Evolutionary conservation across 2,888 invertebrate genomes (phyloP).

Genomic region (Phalangium opilio): DNA sequence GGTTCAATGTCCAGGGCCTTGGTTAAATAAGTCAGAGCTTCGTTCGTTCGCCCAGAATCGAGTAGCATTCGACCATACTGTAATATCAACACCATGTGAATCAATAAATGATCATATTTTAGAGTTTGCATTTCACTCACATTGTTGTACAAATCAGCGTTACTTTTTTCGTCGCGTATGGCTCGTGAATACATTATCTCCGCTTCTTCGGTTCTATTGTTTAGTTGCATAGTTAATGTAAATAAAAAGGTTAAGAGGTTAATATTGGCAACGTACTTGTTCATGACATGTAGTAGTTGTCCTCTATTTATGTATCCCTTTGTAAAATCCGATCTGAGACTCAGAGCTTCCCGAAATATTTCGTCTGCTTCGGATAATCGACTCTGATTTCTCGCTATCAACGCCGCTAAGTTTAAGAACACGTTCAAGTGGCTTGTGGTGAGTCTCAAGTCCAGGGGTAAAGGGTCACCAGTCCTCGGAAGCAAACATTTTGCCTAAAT

Average conservation of each 20-base stretch:
- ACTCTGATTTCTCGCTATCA: not conserved
- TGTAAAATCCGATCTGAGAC: conserved; percentile 32
- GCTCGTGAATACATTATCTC: not conserved
- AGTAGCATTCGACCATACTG: not conserved
- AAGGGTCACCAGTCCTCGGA: not conserved
- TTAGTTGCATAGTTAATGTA: no score
- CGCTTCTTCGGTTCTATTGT: not conserved
- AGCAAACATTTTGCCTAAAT: not conserved
- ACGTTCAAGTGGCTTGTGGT: not conserved
- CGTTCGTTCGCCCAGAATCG: not conserved
- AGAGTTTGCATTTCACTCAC: not conserved
- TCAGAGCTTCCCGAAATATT: conserved; percentile 29
- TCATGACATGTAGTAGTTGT: conserved; percentile 31
- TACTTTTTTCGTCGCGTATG: not conserved
- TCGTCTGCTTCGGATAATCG: not conserved
- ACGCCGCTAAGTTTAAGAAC: not conserved
- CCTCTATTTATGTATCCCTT: conserved; percentile 34
- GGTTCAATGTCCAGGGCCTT: not conserved
- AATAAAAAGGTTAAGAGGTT: no score
- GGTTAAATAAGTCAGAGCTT: not conserved
- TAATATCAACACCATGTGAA: no score
- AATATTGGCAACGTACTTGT: conserved; percentile 11
- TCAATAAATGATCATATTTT: no score
- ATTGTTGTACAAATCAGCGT: not conserved
- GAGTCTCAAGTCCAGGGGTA: not conserved